A percentile compares a stretch with the other conserved stretches of the same genome.
phyloP scores from a whole-genome alignment of 2,113 vertebrate species.

The Dasyprocta punctata region DNA sequence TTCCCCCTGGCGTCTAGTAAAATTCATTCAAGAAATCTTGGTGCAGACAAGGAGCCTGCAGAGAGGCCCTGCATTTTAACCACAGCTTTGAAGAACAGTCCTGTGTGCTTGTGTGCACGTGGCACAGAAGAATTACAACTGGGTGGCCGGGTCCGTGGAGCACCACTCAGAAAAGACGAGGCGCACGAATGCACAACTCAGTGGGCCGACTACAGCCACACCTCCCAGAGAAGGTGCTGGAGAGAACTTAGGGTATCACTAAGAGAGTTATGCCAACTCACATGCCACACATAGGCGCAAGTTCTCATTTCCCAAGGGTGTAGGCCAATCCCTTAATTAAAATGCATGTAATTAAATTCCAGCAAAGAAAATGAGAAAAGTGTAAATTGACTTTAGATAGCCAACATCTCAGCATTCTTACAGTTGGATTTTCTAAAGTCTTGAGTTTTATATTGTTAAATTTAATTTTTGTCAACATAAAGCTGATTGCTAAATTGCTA shows the following conservation, averaged over 20 bases:
- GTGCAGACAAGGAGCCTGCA: background rate
- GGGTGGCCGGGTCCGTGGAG: background rate
- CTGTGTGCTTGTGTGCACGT: no score
- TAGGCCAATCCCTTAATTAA: background rate
- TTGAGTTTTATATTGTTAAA: background rate
- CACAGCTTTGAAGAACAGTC: background rate
- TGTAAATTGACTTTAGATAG: background rate
- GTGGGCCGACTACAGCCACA: background rate
- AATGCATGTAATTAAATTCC: background rate
- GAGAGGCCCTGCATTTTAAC: background rate
- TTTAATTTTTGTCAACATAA: background rate
- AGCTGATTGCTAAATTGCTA: background rate
- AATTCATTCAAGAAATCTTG: background rate
- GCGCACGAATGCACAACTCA: background rate
- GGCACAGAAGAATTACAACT: background rate
- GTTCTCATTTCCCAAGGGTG: background rate
- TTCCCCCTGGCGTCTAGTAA: background rate
- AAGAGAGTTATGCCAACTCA: background rate
- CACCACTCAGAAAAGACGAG: background rate
- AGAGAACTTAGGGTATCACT: background rate
- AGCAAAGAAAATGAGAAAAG: background rate
- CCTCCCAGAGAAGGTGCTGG: background rate
- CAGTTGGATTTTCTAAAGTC: background rate
- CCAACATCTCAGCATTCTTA: background rate
- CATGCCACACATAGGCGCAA: background rate